Evolutionary conservation across 1,140 invertebrate genomes (phyloP).

Genomic region (Drosophila auraria): DNA sequence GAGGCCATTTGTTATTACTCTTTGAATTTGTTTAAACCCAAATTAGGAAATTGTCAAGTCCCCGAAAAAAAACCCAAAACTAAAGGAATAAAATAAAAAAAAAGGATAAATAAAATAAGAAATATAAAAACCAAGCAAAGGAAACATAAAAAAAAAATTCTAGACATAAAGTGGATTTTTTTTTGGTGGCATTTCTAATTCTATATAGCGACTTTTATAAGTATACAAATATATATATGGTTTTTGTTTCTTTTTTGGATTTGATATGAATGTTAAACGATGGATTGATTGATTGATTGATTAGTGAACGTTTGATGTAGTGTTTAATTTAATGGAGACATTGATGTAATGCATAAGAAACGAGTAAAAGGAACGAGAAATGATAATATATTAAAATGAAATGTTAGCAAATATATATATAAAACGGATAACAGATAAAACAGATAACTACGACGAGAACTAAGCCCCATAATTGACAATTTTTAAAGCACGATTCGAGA

Average conservation of each 20-base stretch:
- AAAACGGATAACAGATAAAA: constrained; percentile 10
- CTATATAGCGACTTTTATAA: constrained; percentile 41
- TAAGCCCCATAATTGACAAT: constrained; percentile 77
- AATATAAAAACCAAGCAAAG: not conserved
- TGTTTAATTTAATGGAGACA: constrained; percentile 58
- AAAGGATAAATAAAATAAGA: constrained; percentile 6
- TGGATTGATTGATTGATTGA: constrained; percentile 59
- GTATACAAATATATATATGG: constrained; percentile 44
- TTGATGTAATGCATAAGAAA: constrained; percentile 50
- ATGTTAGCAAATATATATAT: constrained; percentile 64
- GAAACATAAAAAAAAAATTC: constrained; percentile 41
- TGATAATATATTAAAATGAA: constrained; percentile 38
- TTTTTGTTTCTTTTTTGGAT: constrained; percentile 63
- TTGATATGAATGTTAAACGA: constrained; percentile 75
- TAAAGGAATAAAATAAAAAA: not conserved
- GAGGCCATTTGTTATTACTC: constrained; percentile 43
- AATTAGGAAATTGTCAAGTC: constrained; percentile 47
- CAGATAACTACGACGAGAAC: constrained; percentile 30
- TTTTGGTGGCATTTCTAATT: constrained; percentile 58
- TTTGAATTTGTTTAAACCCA: constrained; percentile 52
- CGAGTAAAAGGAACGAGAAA: constrained; percentile 13
- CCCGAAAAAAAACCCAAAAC: not conserved
- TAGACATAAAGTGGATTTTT: constrained; percentile 58
- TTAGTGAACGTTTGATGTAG: constrained; percentile 60
- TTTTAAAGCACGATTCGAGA: constrained; percentile 80